A percentile compares a stretch with the other conserved stretches of the same genome.
Evolutionary conservation across 2,113 vertebrate genomes (phyloP).

Genomic region (Oryzias melastigma): DNA sequence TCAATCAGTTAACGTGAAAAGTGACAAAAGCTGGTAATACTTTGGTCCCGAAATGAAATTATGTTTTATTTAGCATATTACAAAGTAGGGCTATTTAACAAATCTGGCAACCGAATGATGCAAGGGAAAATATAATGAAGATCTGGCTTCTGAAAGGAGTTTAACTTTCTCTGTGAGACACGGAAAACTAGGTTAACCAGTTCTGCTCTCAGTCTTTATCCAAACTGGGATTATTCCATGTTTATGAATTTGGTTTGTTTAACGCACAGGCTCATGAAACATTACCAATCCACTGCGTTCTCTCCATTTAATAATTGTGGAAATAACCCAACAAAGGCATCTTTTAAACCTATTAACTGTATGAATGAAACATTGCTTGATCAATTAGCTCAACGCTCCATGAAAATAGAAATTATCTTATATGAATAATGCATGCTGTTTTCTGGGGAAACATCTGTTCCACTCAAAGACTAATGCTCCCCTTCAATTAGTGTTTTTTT

Average conservation of each 20-base stretch:
- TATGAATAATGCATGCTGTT: slow-evolving; percentile 88
- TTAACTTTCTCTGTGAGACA: slow-evolving; percentile 29
- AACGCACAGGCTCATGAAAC: slow-evolving; percentile 42
- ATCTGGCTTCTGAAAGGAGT: slow-evolving; percentile 25
- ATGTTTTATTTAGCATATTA: not conserved
- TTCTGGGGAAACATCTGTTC: slow-evolving; percentile 86
- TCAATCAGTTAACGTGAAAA: too few relatives aligned
- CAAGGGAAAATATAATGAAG: not conserved
- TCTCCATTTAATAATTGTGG: slow-evolving; percentile 84
- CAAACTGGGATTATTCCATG: slow-evolving; percentile 45
- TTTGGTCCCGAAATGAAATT: too few relatives aligned
- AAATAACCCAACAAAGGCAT: slow-evolving; percentile 85
- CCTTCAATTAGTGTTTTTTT: slow-evolving; percentile 66
- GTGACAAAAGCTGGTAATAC: too few relatives aligned
- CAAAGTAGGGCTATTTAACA: not conserved
- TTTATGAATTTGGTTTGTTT: slow-evolving; percentile 55
- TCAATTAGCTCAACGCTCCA: slow-evolving; percentile 84
- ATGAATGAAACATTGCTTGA: slow-evolving; percentile 80
- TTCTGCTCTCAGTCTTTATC: slow-evolving; percentile 41
- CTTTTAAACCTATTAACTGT: slow-evolving; percentile 87
- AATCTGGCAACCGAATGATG: not conserved
- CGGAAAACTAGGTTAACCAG: slow-evolving; percentile 54
- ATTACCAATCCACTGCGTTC: slow-evolving; percentile 41
- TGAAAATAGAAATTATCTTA: slow-evolving; percentile 86
- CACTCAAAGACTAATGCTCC: slow-evolving; percentile 81